Percentiles rank a stretch among this genome's conserved stretches.
Evolutionary conservation across 2,888 invertebrate species (phyloP).

Genomic region (Sepiola atlantica): DNA sequence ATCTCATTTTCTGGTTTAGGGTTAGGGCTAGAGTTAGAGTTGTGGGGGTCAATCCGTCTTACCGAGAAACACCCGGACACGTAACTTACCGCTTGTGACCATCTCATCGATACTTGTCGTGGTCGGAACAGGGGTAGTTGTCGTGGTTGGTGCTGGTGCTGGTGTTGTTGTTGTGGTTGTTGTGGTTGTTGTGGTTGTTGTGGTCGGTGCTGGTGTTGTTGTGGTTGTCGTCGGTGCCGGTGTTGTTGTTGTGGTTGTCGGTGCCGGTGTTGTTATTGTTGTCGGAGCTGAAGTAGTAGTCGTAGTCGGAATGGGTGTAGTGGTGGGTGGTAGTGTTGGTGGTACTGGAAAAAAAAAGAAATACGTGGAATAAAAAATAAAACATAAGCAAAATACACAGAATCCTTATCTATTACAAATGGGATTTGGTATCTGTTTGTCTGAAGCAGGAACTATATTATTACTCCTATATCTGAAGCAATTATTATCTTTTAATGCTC

Average conservation of each 20-base stretch:
- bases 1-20: too few relatives aligned
- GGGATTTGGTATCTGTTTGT: too few relatives aligned
- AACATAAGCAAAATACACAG: background rate
- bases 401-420: too few relatives aligned
- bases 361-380: background rate
- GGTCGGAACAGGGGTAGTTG: slow-evolving; percentile 53
- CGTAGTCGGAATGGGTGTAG: background rate
- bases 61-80: background rate
- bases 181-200: slow-evolving; percentile 42
- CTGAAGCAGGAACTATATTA: too few relatives aligned
- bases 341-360: background rate
- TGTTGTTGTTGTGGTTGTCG: slow-evolving; percentile 39
- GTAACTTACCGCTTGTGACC: slow-evolving; percentile 56
- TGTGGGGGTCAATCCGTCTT: background rate
- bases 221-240: slow-evolving; percentile 46
- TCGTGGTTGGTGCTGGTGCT: slow-evolving; percentile 52
- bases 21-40: too few relatives aligned
- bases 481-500: too few relatives aligned
- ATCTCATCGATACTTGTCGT: slow-evolving; percentile 60
- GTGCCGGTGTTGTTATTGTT: slow-evolving; percentile 51
- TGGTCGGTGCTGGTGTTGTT: slow-evolving; percentile 45
- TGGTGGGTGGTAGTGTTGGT: background rate
- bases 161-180: slow-evolving; percentile 49
- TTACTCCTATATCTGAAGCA: too few relatives aligned
- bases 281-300: slow-evolving; percentile 55